phyloP scores from a whole-genome alignment of 2,888 invertebrate genomes.

The Polia nebulosa region DNA sequence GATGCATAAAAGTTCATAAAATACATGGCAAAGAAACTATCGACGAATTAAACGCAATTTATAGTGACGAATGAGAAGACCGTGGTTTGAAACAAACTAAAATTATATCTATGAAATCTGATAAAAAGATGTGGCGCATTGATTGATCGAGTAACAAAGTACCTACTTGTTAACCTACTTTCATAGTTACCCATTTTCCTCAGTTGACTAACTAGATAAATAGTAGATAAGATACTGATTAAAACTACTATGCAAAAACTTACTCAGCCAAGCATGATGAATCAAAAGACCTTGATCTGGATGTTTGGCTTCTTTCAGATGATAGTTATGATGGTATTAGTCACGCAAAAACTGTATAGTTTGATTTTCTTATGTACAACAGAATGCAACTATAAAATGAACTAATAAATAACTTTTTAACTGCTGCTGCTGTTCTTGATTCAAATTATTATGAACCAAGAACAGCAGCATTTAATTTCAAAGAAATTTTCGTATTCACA shows the following conservation, averaged over 20 bases:
- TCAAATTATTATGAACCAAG: background rate
- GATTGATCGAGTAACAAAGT: slow-evolving; percentile 14
- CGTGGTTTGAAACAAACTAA: background rate
- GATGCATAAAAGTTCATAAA: slow-evolving; percentile 1
- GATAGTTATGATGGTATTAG: slow-evolving; percentile 8
- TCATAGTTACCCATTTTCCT: slow-evolving; percentile 35
- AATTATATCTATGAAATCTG: too few species aligned
- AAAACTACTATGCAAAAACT: slow-evolving; percentile 37
- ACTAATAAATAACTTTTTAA: too few species aligned
- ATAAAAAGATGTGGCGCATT: background rate
- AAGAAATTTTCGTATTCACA: background rate
- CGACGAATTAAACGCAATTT: background rate
- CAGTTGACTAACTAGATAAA: slow-evolving; percentile 34
- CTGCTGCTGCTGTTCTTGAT: too few species aligned
- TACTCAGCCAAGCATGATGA: slow-evolving; percentile 22
- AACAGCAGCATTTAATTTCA: too few species aligned
- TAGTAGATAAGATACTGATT: slow-evolving; percentile 27
- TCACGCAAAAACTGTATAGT: slow-evolving; percentile 26
- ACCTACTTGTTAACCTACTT: slow-evolving; percentile 2
- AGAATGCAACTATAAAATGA: too few species aligned
- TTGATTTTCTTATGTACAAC: too few species aligned
- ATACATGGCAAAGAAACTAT: background rate
- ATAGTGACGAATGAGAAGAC: background rate
- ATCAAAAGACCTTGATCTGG: slow-evolving; percentile 43
- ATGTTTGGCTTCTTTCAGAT: slow-evolving; percentile 20